Conservation (phyloP, 2,797 vertebrate species). For the Nyctibius grandis region DNA sequence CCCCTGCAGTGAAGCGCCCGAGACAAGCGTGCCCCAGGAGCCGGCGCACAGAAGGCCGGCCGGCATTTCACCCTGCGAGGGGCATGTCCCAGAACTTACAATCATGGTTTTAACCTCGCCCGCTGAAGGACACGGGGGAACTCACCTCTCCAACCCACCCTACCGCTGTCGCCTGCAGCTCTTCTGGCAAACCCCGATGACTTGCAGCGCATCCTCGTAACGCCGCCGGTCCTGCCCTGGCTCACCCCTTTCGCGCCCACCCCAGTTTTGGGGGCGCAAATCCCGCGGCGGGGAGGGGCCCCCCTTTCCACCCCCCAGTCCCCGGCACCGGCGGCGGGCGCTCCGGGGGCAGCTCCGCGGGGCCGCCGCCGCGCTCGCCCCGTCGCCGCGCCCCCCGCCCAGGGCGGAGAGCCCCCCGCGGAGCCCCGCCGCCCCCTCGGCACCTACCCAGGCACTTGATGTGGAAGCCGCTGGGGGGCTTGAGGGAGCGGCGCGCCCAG, state of each 20-base stretch:
- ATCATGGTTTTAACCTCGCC: rapidly evolving
- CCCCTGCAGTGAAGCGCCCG: rapidly evolving
- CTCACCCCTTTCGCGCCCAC: neutral
- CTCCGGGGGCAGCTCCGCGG: neutral
- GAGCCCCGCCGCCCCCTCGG: neutral
- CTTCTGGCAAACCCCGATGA: rapidly evolving
- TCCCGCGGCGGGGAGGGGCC: too few relatives aligned
- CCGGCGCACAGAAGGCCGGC: neutral
- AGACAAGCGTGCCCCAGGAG: neutral
- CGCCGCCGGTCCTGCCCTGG: neutral
- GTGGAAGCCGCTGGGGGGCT: slow-evolving; percentile 89
- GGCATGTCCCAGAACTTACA: neutral
- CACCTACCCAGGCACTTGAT: slow-evolving; percentile 93
- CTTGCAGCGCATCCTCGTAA: neutral
- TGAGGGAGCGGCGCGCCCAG: slow-evolving; percentile 90
- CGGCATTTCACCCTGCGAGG: neutral
- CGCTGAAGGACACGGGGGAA: neutral
- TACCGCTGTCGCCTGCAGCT: rapidly evolving
- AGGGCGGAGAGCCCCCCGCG: neutral
- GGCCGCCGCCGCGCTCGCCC: too few relatives aligned
- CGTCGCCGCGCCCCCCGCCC: neutral
- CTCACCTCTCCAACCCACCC: neutral
- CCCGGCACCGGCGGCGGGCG: neutral
- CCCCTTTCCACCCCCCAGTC: rapidly evolving
- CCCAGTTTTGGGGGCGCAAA: neutral